Evolutionary conservation across 2,113 vertebrate species (phyloP), one percentile per base, ranked within the genome.

Genomic region (Indicator maculatus): DNA sequence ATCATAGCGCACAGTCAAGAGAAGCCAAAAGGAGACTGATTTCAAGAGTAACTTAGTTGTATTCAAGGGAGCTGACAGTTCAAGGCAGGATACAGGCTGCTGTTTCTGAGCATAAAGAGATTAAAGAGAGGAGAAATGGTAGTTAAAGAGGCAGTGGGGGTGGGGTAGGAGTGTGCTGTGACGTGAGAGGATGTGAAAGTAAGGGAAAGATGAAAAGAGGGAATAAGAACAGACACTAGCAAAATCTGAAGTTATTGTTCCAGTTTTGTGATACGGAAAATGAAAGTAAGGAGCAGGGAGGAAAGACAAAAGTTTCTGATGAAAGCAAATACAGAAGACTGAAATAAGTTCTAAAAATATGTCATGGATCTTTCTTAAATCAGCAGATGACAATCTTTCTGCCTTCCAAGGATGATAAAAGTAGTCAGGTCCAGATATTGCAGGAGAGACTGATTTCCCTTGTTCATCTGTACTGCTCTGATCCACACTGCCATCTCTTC

Each of bases 1-100:
- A n/a, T 31, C 20, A 16, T 18, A 23, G 7, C 16, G 6, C 13
- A 50, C 11, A 83, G 53, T 33, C 33, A 64, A 64, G 64, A 84
- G 77, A 70, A 94, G 47, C 16, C 60, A 74, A 80, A 86, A 80
- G n/a, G 59, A 75, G 45, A 36, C 58, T 63, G 59, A 50, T 73
- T 91, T 87, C 11, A 70, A 55, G 74, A 89, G 20, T 38, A 70
- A 63, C 21, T 74, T 80, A 16, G 27, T 39, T 55, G 52, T 28
- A 50, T 10, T 80, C 75, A 76, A 91, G 38, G 41, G 63, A 93
- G 33, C 38, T 95, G 75, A 33, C 75, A 89, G 82, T 83, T 93
- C 93, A 93, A 88, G 81, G 88, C 72, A 77, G 79, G 71, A 66
- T 66, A 38, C 1, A 1, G 41, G 41, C 36, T 50, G 63, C 52